Evolutionary conservation across 2,888 invertebrate species (phyloP).

Genomic region (Drosophila nigricruria): DNA sequence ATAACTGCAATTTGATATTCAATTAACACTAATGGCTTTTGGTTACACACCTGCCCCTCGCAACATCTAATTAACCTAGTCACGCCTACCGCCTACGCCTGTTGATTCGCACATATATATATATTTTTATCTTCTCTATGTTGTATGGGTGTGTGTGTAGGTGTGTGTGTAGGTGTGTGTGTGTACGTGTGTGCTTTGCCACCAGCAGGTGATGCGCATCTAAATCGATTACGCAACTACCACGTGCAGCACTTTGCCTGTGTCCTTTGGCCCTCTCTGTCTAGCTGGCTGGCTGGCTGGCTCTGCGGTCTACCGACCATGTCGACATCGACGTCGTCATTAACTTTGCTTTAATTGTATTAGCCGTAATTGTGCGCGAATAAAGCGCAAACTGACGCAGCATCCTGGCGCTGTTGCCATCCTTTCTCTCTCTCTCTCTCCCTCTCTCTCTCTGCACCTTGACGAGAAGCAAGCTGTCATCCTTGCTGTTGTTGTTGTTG

Average conservation of each 20-base stretch:
- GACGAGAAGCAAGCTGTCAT: conserved; percentile 33
- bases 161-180: not conserved
- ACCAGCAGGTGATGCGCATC: conserved; percentile 64
- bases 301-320: conserved; percentile 46
- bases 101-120: conserved; percentile 38
- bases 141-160: not conserved
- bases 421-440: not conserved
- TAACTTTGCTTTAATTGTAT: conserved; percentile 76
- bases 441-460: not conserved
- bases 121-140: conserved; percentile 10
- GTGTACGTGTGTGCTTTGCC: conserved; percentile 33
- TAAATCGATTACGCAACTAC: conserved; percentile 75
- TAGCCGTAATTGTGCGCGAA: conserved; percentile 76
- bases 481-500: conserved; percentile 25
- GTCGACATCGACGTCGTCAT: conserved; percentile 45
- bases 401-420: conserved; percentile 13
- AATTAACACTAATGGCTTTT: conserved; percentile 74
- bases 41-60: conserved; percentile 17
- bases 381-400: conserved; percentile 57
- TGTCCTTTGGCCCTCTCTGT: conserved; percentile 1
- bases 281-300: conserved; percentile 9
- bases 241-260: conserved; percentile 7
- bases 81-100: conserved; percentile 36
- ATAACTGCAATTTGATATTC: conserved; percentile 66
- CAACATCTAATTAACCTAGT: conserved; percentile 22